phyloP scores from a whole-genome alignment of 2,797 vertebrate genomes.

The Euphonia xanthogaster region DNA sequence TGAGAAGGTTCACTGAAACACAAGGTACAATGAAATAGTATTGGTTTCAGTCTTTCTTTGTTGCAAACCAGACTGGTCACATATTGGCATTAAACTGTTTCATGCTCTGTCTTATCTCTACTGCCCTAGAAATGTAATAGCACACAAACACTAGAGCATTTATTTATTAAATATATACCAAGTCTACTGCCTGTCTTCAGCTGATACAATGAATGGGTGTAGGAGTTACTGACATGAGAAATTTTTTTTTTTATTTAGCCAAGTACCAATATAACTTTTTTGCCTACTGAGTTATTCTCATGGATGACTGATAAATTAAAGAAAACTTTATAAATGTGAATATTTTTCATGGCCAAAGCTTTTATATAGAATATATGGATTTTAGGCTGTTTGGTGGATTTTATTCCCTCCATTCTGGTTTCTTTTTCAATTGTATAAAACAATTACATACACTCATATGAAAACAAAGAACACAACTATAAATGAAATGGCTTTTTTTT shows the following conservation, averaged over 20 bases:
- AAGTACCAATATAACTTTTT: not conserved
- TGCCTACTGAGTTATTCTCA: not conserved
- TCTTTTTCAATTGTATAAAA: not conserved
- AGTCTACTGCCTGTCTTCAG: not conserved
- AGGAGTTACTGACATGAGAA: not conserved
- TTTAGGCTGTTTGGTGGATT: not conserved
- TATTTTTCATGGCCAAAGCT: not conserved
- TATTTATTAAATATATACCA: not conserved
- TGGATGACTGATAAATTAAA: not conserved
- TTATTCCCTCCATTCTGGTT: not conserved
- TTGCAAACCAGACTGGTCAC: not conserved
- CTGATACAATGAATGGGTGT: not conserved
- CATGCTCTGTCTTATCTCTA: not conserved
- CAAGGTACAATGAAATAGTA: not conserved
- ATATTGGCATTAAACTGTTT: not conserved
- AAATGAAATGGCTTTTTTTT: rapidly evolving
- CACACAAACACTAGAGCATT: not conserved
- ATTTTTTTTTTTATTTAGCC: not conserved
- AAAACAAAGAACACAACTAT: not conserved
- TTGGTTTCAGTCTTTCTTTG: not conserved
- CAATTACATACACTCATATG: not conserved
- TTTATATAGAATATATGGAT: not conserved
- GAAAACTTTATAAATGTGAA: not conserved
- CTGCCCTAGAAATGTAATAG: not conserved
- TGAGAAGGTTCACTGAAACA: not conserved